Conservation (phyloP, 23 tunicate species). For the Ciona savignyi region DNA sequence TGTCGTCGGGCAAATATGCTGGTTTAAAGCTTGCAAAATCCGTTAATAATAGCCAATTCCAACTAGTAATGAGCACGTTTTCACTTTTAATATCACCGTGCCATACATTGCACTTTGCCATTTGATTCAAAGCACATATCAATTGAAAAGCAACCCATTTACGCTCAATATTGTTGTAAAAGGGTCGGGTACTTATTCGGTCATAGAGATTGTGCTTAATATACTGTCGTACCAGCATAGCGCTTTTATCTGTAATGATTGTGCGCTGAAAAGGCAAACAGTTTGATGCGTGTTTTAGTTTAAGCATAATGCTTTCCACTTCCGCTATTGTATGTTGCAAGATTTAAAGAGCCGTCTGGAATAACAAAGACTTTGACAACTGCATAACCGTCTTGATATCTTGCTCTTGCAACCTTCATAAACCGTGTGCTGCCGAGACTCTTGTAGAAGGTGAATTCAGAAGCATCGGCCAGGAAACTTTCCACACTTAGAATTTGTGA, state of each 20-base stretch:
- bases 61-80: constrained; percentile 79
- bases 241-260: constrained; percentile 58
- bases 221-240: constrained; percentile 60
- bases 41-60: constrained; percentile 93
- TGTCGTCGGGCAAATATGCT: constrained; percentile 72
- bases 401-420: constrained; percentile 94
- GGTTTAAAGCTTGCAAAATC: constrained; percentile 97
- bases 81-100: constrained; percentile 99
- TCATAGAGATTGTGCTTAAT: constrained; percentile 91
- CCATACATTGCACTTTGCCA: constrained; percentile 62
- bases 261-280: constrained; percentile 69
- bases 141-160: constrained; percentile 94
- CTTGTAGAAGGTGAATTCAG: constrained; percentile 44
- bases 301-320: constrained; percentile 24
- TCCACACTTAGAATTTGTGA: constrained; percentile 84
- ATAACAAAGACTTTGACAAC: constrained; percentile 92
- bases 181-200: constrained; percentile 92
- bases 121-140: constrained; percentile 80
- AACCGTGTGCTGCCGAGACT: constrained; percentile 92
- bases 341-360: constrained; percentile 49
- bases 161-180: constrained; percentile 64
- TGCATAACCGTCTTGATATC: constrained; percentile 49
- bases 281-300: constrained; percentile 65
- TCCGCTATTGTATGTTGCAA: constrained; percentile 55
- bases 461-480: constrained; percentile 72